phyloP scores from a whole-genome alignment of 2,797 vertebrate genomes.

The Nyctalus aviator region DNA sequence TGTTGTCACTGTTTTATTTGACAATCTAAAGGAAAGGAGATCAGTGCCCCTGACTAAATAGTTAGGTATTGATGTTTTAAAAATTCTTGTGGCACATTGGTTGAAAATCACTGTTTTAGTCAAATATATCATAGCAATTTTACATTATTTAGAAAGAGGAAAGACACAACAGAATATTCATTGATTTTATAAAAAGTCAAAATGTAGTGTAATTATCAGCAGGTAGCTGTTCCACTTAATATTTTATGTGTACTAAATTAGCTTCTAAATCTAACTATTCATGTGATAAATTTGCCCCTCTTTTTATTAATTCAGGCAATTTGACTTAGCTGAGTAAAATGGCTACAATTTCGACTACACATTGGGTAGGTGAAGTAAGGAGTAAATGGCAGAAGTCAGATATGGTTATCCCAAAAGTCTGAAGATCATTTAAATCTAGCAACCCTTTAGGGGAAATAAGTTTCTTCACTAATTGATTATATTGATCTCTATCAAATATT shows the following conservation, averaged over 20 bases:
- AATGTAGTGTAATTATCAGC: slow-evolving; percentile 50
- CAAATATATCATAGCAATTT: slow-evolving; percentile 78
- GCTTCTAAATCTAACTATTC: not conserved
- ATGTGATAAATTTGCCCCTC: slow-evolving; percentile 24
- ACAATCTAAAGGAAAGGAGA: not conserved
- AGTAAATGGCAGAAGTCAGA: not conserved
- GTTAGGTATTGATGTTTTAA: not conserved
- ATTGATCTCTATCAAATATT: slow-evolving; percentile 9
- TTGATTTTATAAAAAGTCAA: slow-evolving; percentile 72
- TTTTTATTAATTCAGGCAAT: slow-evolving; percentile 52
- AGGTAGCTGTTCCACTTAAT: slow-evolving; percentile 42
- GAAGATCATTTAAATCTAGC: slow-evolving; percentile 32
- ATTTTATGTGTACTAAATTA: not conserved
- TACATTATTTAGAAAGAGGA: slow-evolving; percentile 70
- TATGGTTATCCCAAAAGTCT: not conserved
- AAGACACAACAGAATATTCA: slow-evolving; percentile 74
- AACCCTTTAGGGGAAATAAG: not conserved
- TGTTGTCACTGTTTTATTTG: not conserved
- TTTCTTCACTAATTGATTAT: not conserved
- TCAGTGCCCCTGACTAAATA: not conserved
- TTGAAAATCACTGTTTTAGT: slow-evolving; percentile 25
- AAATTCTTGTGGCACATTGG: not conserved
- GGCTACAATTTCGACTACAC: not conserved
- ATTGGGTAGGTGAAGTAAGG: not conserved
- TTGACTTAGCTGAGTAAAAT: slow-evolving; percentile 50